These are phyloP conservation scores for Amphipoea oculea DNA, from an alignment of 2,888 invertebrate genomes.

Conservation along the genomic window DNA sequence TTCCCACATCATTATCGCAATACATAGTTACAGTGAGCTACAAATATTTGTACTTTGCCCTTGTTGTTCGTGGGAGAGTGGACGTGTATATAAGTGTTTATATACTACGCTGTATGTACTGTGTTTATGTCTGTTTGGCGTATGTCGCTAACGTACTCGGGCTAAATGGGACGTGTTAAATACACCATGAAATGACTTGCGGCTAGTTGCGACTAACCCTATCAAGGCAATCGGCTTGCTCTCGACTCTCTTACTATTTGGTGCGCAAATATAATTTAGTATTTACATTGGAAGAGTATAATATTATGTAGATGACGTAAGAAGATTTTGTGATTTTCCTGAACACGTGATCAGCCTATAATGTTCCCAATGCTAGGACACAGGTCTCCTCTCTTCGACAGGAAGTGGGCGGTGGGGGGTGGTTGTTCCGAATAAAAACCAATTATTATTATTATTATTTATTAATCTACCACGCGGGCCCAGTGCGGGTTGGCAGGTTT, in stretches of 20 bases:
- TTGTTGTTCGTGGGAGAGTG: conserved; percentile 49
- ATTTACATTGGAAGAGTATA: conserved; percentile 1
- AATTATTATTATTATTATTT: too few relatives aligned
- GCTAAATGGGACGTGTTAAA: conserved; percentile 61
- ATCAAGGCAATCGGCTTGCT: conserved; percentile 9
- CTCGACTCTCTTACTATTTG: background rate
- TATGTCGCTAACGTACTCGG: conserved; percentile 24
- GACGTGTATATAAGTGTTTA: conserved; percentile 16
- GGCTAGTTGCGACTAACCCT: conserved; percentile 27
- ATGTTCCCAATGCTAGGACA: background rate
- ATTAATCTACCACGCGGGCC: too few relatives aligned
- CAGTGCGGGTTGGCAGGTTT: background rate
- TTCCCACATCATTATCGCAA: conserved; percentile 51
- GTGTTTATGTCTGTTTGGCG: conserved; percentile 15
- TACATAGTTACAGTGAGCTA: conserved; percentile 43
- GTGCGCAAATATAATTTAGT: conserved; percentile 8
- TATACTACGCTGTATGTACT: conserved; percentile 8
- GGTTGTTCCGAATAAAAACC: too few relatives aligned
- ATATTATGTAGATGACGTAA: background rate
- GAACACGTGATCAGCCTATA: background rate
- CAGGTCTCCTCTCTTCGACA: background rate
- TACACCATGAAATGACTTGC: conserved; percentile 62
- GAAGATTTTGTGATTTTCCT: background rate
- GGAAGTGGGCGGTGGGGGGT: too few relatives aligned
- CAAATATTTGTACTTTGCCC: conserved; percentile 59